These are phyloP conservation scores for Ictalurus furcatus DNA, from an alignment of 2,113 vertebrate species.

Conservation along the genomic window DNA sequence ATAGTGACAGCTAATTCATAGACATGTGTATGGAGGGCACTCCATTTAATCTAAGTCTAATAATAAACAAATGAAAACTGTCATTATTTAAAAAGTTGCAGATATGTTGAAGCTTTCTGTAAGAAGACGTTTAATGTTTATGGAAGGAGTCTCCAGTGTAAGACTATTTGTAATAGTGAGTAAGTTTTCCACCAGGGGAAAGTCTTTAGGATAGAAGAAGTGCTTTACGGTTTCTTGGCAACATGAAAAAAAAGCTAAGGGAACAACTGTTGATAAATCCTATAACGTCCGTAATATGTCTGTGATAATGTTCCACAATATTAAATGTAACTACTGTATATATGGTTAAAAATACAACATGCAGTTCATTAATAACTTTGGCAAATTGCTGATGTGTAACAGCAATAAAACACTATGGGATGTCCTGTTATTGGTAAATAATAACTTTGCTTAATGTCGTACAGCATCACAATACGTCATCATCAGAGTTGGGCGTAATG, in stretches of 20 bases:
- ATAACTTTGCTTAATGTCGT: not conserved
- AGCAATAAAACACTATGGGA: not conserved
- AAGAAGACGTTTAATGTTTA: not conserved
- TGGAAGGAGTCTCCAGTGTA: constrained; percentile 2
- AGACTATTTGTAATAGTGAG: not conserved
- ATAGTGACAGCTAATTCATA: not conserved
- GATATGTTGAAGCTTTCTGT: not conserved
- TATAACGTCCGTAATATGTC: not conserved
- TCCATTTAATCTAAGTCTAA: not conserved
- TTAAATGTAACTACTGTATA: not conserved
- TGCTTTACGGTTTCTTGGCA: not conserved
- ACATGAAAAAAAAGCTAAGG: not conserved
- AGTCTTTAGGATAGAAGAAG: not conserved
- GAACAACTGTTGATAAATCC: not conserved
- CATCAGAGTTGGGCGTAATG: no score
- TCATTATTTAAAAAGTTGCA: not conserved
- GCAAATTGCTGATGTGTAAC: not conserved
- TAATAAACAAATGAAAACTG: not conserved
- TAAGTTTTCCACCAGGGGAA: not conserved
- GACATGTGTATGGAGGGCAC: not conserved
- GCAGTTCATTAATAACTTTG: no score
- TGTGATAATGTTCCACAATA: not conserved
- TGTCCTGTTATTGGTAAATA: not conserved
- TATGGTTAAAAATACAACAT: not conserved
- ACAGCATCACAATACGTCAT: not conserved